Evolutionary conservation across 2,888 invertebrate genomes (phyloP), one percentile per base, ranked within the genome.

Genomic region (Aphodius sticticus): DNA sequence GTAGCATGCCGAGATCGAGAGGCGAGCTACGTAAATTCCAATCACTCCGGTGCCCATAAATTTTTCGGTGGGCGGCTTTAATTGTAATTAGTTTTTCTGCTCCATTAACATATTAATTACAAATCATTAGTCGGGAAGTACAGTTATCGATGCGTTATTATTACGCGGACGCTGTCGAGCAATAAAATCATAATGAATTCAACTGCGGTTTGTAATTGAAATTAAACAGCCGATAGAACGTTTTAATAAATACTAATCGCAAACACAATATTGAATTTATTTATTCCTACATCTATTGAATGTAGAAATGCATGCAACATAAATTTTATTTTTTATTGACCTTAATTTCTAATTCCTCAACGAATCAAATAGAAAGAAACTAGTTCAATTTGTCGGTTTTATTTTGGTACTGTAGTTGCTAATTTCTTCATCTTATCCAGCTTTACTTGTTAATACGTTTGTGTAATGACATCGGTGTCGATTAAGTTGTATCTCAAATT

Each of bases 41-140:
- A 53, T 53, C 53, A 53, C 53, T 53, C 12, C 53, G 12, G 1
- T 53, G 53, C 53, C 53, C 53, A 53, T 53, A 53, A 53, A 53
- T 53, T 53, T 53, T 53, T 53, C 53, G 53, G 53, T 53, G 53
- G 53, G 53, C 53, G 53, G 53, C 12, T 53, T 53, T 53, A 53
- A 53, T 53, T 53, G 53, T 53, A 53, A 53, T 53, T 53, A 53
- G 53, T 53, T 53, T 53, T 53, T 53, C 53, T 53, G 53, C 53
- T 53, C 53, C 53, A 53, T 53, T 53, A 53, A 53, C 53, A 53
- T 53, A 53, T 53, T 53, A 53, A 53, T 53, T 53, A 53, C 53
- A 53, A 53, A 53, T 53, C 53, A 53, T 53, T 53, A 53, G 53
- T 53, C 53, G 53, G 53, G 12, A 53, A 53, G 53, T 53, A 12